Percentiles rank a stretch among this genome's conserved stretches.
These are phyloP conservation scores for Ctena decussata DNA, from an alignment of 2,888 invertebrate species.

Conservation along the genomic window DNA sequence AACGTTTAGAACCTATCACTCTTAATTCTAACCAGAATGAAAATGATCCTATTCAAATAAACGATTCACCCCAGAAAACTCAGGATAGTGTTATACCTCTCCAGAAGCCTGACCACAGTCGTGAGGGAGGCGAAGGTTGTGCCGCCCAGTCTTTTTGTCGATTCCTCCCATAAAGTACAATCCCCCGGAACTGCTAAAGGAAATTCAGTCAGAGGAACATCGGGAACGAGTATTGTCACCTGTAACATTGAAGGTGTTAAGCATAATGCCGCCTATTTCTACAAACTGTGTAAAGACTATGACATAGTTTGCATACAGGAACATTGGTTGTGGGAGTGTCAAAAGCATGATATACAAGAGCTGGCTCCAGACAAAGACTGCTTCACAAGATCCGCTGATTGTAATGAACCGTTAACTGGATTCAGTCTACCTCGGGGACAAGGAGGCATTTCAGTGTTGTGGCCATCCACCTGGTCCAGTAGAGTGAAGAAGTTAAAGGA, in stretches of 20 bases:
- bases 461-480: not conserved
- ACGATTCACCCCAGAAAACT: no score
- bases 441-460: not conserved
- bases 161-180: not conserved
- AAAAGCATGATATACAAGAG: not conserved
- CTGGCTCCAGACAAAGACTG: not conserved
- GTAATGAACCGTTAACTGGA: not conserved
- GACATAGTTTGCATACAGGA: not conserved
- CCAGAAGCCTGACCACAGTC: not conserved
- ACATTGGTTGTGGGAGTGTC: not conserved
- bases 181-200: not conserved
- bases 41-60: no score
- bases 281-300: not conserved
- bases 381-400: not conserved
- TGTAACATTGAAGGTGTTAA: not conserved
- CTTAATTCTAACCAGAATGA: no score
- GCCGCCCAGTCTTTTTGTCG: not conserved
- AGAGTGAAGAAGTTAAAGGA: not conserved
- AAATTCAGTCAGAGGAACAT: not conserved
- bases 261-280: not conserved
- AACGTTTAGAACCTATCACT: no score
- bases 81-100: no score
- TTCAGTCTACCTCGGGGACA: not conserved
- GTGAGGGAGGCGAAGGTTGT: not conserved
- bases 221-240: not conserved